Conservation (phyloP, 2,113 vertebrate species). For the Scytalopus superciliaris region DNA sequence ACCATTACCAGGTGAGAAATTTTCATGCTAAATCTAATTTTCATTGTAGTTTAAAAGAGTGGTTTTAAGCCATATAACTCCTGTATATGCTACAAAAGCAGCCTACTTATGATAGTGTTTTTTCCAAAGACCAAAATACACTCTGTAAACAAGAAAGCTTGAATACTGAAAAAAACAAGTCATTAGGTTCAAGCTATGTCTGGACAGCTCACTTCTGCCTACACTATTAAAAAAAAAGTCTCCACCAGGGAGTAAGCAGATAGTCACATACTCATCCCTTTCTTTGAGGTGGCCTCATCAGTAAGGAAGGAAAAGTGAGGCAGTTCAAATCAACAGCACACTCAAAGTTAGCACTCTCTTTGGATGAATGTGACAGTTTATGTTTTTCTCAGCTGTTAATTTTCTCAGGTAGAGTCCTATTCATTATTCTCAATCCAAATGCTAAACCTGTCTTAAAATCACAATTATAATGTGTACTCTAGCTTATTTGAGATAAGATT, state of each 20-base stretch:
- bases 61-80: neutral
- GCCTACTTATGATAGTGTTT: neutral
- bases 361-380: neutral
- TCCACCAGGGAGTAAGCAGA: neutral
- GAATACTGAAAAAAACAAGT: neutral
- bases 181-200: neutral
- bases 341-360: neutral
- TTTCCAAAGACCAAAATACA: neutral
- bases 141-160: neutral
- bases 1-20: neutral
- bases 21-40: neutral
- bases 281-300: neutral
- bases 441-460: conserved; percentile 14
- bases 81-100: neutral
- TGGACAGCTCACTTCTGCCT: neutral
- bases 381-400: neutral
- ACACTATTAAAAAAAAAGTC: neutral
- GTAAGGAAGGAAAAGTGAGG: neutral
- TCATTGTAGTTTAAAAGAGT: neutral
- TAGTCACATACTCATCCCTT: neutral
- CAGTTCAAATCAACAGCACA: neutral
- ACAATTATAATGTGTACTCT: neutral
- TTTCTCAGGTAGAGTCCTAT: neutral
- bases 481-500: neutral
- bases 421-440: neutral